These are phyloP conservation scores for Conomelus anceps DNA, from an alignment of 2,888 invertebrate genomes.

Conservation along the genomic window DNA sequence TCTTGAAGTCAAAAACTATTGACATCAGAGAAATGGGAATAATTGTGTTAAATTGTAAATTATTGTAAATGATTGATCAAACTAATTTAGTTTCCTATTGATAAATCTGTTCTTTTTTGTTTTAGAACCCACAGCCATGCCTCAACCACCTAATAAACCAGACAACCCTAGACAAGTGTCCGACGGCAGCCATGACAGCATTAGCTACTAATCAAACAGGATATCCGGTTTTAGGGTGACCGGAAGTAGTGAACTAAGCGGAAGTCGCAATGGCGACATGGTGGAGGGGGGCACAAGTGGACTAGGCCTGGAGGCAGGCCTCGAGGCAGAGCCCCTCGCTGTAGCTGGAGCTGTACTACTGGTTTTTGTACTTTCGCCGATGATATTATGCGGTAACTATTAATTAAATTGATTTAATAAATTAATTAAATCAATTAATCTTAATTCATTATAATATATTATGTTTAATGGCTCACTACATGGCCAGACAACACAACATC, in stretches of 20 bases:
- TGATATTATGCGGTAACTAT: slow-evolving; percentile 52
- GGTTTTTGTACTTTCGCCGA: slow-evolving; percentile 49
- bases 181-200: no score
- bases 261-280: neutral
- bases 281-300: neutral
- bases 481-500: no score
- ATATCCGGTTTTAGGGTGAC: neutral
- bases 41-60: no score
- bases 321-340: slow-evolving; percentile 39
- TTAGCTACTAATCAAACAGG: neutral
- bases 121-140: neutral
- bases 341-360: slow-evolving; percentile 47
- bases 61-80: no score
- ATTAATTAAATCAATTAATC: no score
- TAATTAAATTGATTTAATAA: no score
- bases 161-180: no score
- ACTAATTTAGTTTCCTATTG: neutral
- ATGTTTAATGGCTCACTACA: no score
- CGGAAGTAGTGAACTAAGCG: neutral
- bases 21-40: no score
- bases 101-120: neutral
- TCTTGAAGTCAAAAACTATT: no score
- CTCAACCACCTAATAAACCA: no score
- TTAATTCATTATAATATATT: no score
- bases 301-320: neutral